Percentiles rank a stretch among this genome's conserved stretches.
Evolutionary conservation across 1,140 invertebrate species (phyloP).

Genomic region (Physella acuta): DNA sequence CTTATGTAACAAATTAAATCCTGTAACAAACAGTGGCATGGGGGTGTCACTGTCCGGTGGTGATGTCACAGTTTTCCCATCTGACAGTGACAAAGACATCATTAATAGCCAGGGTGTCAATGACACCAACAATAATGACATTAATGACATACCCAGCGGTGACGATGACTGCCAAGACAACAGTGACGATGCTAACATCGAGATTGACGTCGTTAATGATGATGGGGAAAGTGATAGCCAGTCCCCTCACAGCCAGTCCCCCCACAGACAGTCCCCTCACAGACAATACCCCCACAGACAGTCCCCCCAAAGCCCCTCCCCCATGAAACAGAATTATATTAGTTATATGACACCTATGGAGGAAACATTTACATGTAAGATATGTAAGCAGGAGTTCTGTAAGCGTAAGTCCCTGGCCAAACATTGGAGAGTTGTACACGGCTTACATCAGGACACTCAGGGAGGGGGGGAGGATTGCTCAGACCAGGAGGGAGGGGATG

Average conservation of each 20-base stretch:
- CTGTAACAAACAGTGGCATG: too few relatives aligned
- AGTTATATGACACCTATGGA: too few relatives aligned
- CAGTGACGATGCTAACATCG: neutral
- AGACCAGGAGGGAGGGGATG: neutral
- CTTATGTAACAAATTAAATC: too few relatives aligned
- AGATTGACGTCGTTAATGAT: conserved; percentile 1
- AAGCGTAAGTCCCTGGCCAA: conserved; percentile 29
- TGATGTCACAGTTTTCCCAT: too few relatives aligned
- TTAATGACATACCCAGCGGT: neutral
- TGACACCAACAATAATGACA: conserved; percentile 22
- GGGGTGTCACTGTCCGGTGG: too few relatives aligned
- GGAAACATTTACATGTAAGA: conserved; percentile 35
- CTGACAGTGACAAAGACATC: too few relatives aligned
- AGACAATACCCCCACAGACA: neutral
- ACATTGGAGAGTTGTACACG: conserved; percentile 17
- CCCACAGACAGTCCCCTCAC: too few relatives aligned
- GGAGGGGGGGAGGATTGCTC: neutral
- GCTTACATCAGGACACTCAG: neutral
- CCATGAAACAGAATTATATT: too few relatives aligned
- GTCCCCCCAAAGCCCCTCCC: too few relatives aligned
- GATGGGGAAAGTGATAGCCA: neutral
- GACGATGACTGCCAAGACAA: neutral
- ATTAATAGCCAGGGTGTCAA: too few relatives aligned
- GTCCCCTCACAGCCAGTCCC: too few relatives aligned
- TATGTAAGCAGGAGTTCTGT: conserved; percentile 36